A percentile compares a stretch with the other conserved stretches of the same genome.
These are phyloP conservation scores for Plagiodera versicolora DNA, from an alignment of 2,888 invertebrate genomes.

Conservation along the genomic window DNA sequence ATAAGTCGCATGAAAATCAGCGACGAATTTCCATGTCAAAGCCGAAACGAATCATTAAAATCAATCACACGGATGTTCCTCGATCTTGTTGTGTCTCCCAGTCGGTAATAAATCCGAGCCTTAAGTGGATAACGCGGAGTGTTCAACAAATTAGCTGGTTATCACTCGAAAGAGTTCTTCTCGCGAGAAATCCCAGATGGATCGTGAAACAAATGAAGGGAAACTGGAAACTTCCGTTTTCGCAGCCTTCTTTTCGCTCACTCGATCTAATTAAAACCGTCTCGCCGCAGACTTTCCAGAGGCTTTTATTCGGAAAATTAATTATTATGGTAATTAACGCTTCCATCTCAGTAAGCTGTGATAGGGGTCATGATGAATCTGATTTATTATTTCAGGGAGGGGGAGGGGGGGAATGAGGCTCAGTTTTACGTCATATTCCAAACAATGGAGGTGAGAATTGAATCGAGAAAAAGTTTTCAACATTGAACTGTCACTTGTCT, in stretches of 20 bases:
- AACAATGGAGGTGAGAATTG: too few species aligned
- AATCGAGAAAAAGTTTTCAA: too few species aligned
- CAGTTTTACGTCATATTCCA: too few species aligned
- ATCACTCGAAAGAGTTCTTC: conserved; percentile 53
- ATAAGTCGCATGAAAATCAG: conserved; percentile 31
- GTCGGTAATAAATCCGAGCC: conserved; percentile 48
- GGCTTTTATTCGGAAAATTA: conserved; percentile 38
- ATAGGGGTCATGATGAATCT: background rate
- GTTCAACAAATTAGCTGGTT: conserved; percentile 54
- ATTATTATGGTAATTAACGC: conserved; percentile 21
- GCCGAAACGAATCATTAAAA: conserved; percentile 35
- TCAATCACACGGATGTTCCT: conserved; percentile 34
- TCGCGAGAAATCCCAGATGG: conserved; percentile 32
- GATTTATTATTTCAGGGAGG: background rate
- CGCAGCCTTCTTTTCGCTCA: conserved; percentile 43
- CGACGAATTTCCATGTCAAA: conserved; percentile 34
- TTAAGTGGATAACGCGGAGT: conserved; percentile 52
- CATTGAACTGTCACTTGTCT: too few species aligned
- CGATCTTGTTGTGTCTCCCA: conserved; percentile 45
- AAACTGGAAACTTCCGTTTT: conserved; percentile 40
- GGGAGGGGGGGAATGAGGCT: background rate
- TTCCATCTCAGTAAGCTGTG: background rate
- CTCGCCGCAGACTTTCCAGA: conserved; percentile 53
- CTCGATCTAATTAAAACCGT: conserved; percentile 52
- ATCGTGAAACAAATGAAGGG: conserved; percentile 42